Evolutionary conservation across 1,140 invertebrate genomes (phyloP).

Genomic region (Drosophila mauritiana): DNA sequence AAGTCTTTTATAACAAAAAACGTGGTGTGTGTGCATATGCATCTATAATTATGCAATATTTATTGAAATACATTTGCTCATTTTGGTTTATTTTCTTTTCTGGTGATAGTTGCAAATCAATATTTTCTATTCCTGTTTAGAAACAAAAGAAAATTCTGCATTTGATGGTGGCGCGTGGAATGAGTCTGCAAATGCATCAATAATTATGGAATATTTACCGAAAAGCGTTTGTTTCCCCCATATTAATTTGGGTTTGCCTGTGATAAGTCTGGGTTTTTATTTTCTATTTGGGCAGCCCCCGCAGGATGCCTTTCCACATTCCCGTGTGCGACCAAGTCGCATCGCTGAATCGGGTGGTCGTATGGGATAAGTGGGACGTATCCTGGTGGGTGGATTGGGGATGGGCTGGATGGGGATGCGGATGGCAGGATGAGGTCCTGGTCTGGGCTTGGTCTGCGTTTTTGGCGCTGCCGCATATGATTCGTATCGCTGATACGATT

Average conservation of each 20-base stretch:
- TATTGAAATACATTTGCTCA: neutral
- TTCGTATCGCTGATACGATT: slow-evolving; percentile 77
- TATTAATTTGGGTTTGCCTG: neutral
- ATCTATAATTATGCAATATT: neutral
- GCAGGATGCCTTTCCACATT: slow-evolving; percentile 7
- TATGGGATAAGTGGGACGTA: slow-evolving; percentile 13
- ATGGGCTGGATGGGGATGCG: neutral
- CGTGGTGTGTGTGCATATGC: neutral
- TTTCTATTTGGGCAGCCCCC: slow-evolving; percentile 9
- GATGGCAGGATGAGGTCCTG: neutral
- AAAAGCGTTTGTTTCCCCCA: neutral
- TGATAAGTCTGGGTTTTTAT: neutral
- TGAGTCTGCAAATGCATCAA: neutral
- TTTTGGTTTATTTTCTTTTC: neutral
- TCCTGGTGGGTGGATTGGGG: neutral
- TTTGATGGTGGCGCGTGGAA: neutral
- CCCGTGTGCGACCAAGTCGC: slow-evolving; percentile 21
- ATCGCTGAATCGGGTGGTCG: slow-evolving; percentile 14
- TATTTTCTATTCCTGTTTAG: neutral
- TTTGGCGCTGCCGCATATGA: slow-evolving; percentile 73
- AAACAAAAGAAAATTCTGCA: neutral
- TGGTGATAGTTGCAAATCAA: neutral
- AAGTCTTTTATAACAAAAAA: too few species aligned
- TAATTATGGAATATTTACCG: neutral
- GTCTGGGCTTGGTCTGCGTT: slow-evolving; percentile 41